These are phyloP conservation scores for Scomber japonicus DNA, from an alignment of 2,113 vertebrate genomes.

Conservation along the genomic window DNA sequence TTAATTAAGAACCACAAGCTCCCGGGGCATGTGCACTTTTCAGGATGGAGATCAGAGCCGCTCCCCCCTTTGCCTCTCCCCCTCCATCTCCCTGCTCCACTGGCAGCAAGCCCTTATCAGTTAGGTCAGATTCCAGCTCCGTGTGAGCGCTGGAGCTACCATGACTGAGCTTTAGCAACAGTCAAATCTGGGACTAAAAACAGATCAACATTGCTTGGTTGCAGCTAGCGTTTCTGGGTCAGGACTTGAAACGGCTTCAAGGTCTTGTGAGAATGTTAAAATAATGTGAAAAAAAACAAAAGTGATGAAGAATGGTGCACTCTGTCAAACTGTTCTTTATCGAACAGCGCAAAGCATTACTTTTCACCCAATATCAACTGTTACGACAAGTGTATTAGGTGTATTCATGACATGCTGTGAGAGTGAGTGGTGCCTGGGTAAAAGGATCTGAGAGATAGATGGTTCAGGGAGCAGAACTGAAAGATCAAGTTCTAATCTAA, in stretches of 20 bases:
- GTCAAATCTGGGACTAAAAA: conserved; percentile 57
- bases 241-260: conserved; percentile 29
- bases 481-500: conserved; percentile 73
- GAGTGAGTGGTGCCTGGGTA: conserved; percentile 24
- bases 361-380: conserved; percentile 48
- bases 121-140: conserved; percentile 65
- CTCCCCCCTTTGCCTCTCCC: neutral
- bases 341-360: conserved; percentile 27
- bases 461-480: conserved; percentile 43
- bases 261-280: conserved; percentile 43
- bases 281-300: neutral
- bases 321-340: conserved; percentile 14
- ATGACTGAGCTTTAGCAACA: conserved; percentile 57
- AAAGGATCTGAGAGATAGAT: conserved; percentile 60
- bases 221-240: conserved; percentile 57
- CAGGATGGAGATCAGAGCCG: conserved; percentile 63
- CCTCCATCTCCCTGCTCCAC: conserved; percentile 37
- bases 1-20: conserved; percentile 70
- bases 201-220: conserved; percentile 32
- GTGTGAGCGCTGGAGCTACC: conserved; percentile 33
- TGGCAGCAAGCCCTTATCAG: conserved; percentile 60
- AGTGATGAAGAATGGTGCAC: conserved; percentile 3
- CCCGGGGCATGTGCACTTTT: conserved; percentile 47
- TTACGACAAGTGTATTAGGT: conserved; percentile 45
- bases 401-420: conserved; percentile 34